phyloP scores from a whole-genome alignment of 2,113 vertebrate species.

The Microcebus lehilahytsara region DNA sequence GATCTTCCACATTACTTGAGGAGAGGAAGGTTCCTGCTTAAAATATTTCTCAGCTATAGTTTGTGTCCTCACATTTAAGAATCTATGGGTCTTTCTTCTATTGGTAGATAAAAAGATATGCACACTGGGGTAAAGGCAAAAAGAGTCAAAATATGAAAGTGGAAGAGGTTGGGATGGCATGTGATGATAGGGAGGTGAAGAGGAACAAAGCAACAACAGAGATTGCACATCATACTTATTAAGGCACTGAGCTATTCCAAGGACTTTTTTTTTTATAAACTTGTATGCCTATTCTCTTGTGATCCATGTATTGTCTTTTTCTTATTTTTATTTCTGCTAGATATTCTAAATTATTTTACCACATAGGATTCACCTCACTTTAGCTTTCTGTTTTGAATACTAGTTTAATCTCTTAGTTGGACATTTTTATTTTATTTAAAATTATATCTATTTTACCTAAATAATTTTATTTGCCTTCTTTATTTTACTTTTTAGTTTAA shows the following conservation, averaged over 20 bases:
- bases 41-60: background rate
- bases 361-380: background rate
- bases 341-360: background rate
- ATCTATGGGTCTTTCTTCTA: background rate
- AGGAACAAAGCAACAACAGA: background rate
- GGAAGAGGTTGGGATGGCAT: background rate
- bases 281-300: background rate
- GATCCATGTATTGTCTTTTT: background rate
- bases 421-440: background rate
- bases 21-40: background rate
- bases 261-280: background rate
- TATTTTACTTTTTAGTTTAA: background rate
- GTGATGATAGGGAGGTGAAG: background rate
- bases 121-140: background rate
- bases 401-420: background rate
- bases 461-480: background rate
- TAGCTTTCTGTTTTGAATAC: background rate
- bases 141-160: background rate
- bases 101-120: background rate
- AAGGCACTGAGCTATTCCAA: background rate
- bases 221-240: background rate
- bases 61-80: background rate
- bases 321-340: background rate
- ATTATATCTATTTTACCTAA: background rate
- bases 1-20: background rate